Percentiles rank a stretch among this genome's conserved stretches.
Conservation (phyloP, 1,140 invertebrate species). For the Tribolium madens region DNA sequence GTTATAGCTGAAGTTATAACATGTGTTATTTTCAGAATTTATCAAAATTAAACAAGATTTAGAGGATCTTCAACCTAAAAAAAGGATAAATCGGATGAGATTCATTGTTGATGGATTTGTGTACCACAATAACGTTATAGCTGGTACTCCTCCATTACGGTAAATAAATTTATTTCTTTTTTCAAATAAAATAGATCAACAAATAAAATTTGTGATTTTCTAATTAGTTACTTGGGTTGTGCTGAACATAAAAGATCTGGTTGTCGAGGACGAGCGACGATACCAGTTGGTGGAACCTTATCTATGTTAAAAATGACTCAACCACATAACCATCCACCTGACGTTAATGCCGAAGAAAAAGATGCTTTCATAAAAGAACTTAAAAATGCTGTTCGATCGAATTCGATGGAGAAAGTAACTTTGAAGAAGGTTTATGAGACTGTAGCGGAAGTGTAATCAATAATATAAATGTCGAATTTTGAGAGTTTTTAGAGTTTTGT, state of each 20-base stretch:
- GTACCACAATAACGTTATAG: slow-evolving; percentile 59
- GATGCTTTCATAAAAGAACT: slow-evolving; percentile 54
- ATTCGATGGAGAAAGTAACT: slow-evolving; percentile 48
- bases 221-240: slow-evolving; percentile 57
- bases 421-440: slow-evolving; percentile 59
- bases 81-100: slow-evolving; percentile 47
- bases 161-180: slow-evolving; percentile 50
- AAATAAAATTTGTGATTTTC: neutral
- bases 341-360: slow-evolving; percentile 56
- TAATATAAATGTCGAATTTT: slow-evolving; percentile 10
- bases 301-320: slow-evolving; percentile 53
- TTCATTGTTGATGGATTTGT: slow-evolving; percentile 57
- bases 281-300: slow-evolving; percentile 52
- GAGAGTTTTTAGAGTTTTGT: slow-evolving; percentile 11
- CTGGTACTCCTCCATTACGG: slow-evolving; percentile 57
- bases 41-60: neutral
- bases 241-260: slow-evolving; percentile 55
- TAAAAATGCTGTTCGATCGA: slow-evolving; percentile 49
- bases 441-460: slow-evolving; percentile 58
- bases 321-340: slow-evolving; percentile 58
- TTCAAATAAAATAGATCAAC: neutral
- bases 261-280: slow-evolving; percentile 56
- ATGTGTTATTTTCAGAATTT: slow-evolving; percentile 18
- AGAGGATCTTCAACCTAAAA: slow-evolving; percentile 40
- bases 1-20: slow-evolving; percentile 11